phyloP scores from a whole-genome alignment of 2,797 vertebrate genomes.

The Trachops cirrhosus region DNA sequence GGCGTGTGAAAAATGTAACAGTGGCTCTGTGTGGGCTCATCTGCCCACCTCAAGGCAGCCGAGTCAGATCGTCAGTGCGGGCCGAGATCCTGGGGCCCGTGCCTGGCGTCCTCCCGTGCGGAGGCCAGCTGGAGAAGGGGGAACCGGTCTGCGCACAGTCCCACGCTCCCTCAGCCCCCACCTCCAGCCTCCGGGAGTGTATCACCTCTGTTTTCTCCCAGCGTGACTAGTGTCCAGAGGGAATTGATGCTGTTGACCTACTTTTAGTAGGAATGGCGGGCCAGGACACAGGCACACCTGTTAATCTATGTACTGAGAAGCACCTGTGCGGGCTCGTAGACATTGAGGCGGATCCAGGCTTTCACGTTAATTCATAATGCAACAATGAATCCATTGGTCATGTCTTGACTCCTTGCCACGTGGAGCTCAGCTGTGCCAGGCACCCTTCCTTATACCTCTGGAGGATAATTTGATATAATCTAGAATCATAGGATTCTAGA shows the following conservation, averaged over 20 bases:
- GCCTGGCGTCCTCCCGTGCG: background rate
- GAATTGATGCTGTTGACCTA: background rate
- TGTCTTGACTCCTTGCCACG: background rate
- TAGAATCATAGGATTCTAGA: background rate
- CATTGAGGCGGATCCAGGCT: background rate
- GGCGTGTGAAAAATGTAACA: background rate
- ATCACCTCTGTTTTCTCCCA: background rate
- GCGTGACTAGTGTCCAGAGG: background rate
- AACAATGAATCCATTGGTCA: background rate
- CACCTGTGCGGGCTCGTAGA: background rate
- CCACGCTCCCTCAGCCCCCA: background rate
- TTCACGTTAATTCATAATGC: background rate
- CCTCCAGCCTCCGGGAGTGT: background rate
- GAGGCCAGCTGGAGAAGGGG: background rate
- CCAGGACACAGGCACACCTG: background rate
- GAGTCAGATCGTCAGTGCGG: background rate
- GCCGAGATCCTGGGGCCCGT: background rate
- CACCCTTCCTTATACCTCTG: background rate
- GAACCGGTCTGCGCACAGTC: background rate
- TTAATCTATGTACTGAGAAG: background rate
- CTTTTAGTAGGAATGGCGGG: background rate
- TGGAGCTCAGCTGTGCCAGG: background rate
- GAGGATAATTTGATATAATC: background rate
- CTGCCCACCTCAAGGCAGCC: background rate
- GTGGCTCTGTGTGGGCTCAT: background rate